Percentiles rank a stretch among this genome's conserved stretches.
Conservation (phyloP, 2,797 vertebrate species). For the Pseudopleuronectes americanus region DNA sequence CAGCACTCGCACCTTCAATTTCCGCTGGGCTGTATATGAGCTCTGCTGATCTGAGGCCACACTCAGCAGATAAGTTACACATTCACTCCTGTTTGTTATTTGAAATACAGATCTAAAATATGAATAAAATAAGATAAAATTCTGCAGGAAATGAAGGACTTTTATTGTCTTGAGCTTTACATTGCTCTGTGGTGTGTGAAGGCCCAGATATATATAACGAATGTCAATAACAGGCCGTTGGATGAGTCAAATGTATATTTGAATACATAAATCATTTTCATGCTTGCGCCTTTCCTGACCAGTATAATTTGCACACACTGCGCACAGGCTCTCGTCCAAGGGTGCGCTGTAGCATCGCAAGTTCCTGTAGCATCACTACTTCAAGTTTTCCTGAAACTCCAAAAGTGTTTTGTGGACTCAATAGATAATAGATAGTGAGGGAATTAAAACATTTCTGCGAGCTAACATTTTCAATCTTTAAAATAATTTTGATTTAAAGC, state of each 20-base stretch:
- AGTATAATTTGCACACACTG: too few species aligned
- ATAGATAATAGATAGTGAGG: too few species aligned
- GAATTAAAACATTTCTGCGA: too few species aligned
- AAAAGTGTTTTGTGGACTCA: too few species aligned
- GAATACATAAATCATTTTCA: neutral
- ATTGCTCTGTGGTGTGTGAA: slow-evolving; percentile 1
- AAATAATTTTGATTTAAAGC: too few species aligned
- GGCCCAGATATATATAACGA: neutral
- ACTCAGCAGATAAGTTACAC: slow-evolving; percentile 33
- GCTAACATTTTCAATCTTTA: too few species aligned
- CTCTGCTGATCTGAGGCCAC: slow-evolving; percentile 18
- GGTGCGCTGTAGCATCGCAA: too few species aligned
- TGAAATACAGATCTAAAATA: slow-evolving; percentile 6
- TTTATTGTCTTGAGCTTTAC: slow-evolving; percentile 3
- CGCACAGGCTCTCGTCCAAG: too few species aligned
- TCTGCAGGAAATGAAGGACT: slow-evolving; percentile 25
- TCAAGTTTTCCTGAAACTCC: too few species aligned
- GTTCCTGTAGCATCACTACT: too few species aligned
- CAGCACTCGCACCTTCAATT: slow-evolving; percentile 44
- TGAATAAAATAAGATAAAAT: slow-evolving; percentile 10
- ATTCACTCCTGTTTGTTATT: slow-evolving; percentile 20
- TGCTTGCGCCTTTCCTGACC: too few species aligned
- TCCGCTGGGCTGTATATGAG: slow-evolving; percentile 34
- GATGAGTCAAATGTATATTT: neutral
- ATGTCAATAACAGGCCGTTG: neutral